Conservation (phyloP, 2,113 vertebrate genomes). For the Epinephelus moara region DNA sequence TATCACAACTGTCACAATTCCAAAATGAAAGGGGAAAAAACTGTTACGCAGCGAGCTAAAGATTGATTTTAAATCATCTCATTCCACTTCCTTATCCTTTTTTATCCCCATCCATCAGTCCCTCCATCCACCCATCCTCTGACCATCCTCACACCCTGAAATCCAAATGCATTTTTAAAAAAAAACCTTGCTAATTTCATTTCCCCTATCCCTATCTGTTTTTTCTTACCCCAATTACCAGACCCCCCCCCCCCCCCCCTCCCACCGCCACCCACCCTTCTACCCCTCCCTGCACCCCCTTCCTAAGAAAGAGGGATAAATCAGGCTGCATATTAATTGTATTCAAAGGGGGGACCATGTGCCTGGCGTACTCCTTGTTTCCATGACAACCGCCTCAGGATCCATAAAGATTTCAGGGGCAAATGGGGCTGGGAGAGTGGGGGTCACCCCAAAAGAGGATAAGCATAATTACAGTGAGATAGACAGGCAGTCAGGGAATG, state of each 20-base stretch:
- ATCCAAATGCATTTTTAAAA: constrained; percentile 52
- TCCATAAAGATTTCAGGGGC: constrained; percentile 82
- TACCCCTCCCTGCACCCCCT: constrained; percentile 32
- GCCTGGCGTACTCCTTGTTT: constrained; percentile 81
- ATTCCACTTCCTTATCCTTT: constrained; percentile 47
- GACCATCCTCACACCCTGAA: constrained; percentile 41
- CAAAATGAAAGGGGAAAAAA: constrained; percentile 46
- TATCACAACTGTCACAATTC: constrained; percentile 55
- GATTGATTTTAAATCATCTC: constrained; percentile 51
- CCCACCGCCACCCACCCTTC: constrained; percentile 8
- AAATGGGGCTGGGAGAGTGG: constrained; percentile 70
- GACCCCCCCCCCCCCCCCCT: not conserved
- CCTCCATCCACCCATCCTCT: constrained; percentile 29
- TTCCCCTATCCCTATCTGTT: constrained; percentile 18
- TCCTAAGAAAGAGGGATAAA: constrained; percentile 74
- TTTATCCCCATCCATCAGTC: constrained; percentile 51
- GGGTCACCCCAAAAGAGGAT: constrained; percentile 78
- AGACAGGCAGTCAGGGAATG: constrained; percentile 64
- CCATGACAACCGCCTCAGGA: constrained; percentile 82
- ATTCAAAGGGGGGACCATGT: constrained; percentile 73
- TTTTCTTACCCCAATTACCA: constrained; percentile 59
- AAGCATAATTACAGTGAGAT: constrained; percentile 79
- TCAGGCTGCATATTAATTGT: constrained; percentile 81
- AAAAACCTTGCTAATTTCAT: constrained; percentile 59
- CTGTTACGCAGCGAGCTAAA: constrained; percentile 27